Base-by-base conservation (phyloP, 2,888 invertebrate species). In the Schizaphis graminum region DNA sequence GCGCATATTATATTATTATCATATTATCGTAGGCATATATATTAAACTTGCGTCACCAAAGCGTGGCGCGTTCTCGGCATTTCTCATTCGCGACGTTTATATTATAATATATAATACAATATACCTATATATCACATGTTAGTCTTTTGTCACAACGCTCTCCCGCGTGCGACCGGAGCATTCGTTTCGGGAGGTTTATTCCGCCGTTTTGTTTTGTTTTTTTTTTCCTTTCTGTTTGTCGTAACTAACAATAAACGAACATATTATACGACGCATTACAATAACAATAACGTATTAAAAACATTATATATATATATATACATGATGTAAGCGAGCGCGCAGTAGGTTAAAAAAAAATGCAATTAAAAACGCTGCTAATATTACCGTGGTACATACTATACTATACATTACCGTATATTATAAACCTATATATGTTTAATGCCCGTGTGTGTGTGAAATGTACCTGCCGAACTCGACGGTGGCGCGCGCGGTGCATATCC, bases 291-390 rank as follows among this genome's bases (percentile, higher is more conserved):
- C 47, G 77, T 21, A 77, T 35, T 77, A 77, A 77, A 77, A 77
- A 77, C 3, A 77, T 77, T 24, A 77, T 77, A 86, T 35, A 35
- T 77, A n/a, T 67, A 61, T 28, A 61, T 61, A 61, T 57, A 85
- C 3, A 28, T 84, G 21, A 3, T 24, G 24, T 86, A 85, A 47
- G 49, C 49, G 89, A 16, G 28, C 57, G n/a, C 61, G 47, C 61
- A 47, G 90, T 90, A 67, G 67, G 90, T 67, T 90, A 61, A 90
- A 67, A 53, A 53, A 53, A 87, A 90, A 90, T 24, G 90, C 67
- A 67, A 90, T 90, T 90, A 90, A 67, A 67, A 67, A 67, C 61
- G 47, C 56, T 57, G 88, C 88, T 89, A 89, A 89, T 56, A 89
- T 24, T 88, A 49, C 47, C 35, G 28, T 21, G 10, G 35, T 41